Base-by-base conservation (phyloP, 2,888 invertebrate genomes). In the Blastobasis lacticolella region DNA sequence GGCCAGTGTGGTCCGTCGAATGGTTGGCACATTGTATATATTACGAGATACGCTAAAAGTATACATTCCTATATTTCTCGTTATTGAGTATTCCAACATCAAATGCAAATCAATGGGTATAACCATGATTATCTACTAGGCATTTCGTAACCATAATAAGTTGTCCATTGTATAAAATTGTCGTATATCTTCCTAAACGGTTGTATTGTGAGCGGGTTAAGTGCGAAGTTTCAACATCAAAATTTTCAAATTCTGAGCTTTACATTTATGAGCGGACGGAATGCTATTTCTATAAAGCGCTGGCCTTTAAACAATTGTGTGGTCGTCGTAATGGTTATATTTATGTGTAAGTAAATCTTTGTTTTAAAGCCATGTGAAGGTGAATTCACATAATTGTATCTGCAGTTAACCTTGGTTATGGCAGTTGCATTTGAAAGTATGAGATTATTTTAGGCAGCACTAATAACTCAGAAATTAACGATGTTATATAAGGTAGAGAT, bases 401-500 rank as follows among this genome's bases (percentile, higher is more conserved):
- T 23, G 23, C 3, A 23, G 3, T 23, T 23, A 23, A 23, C 23
- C 23, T 23, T 23, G 23, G 23, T 23, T 23, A 23, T 23, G 1
- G 23, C 23, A 23, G 23, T 23, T 23, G 23, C 23, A 23, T 23
- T 23, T 23, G 23, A 23, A 23, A 23, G 23, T 23, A 23, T 23
- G 23, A 23, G 23, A 23, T 23, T 8, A 38, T 8, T n/a, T 44
- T 7, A 44, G 23, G 10, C 44, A 10, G 44, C 10, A 44, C 44
- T 43, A 43, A 10, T 48, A 42, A 37, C 10, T 43, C 43, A 9
- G 42, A 51, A 51, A 47, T 47, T 47, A 43, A 47, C 42, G 52
- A 49, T 50, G 60, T 52, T 46, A 48, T 38, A 52, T 38, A 50
- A 52, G 50, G 37, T 46, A 40, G 40, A 52, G 52, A 45, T 40